Percentiles rank a stretch among this genome's conserved stretches.
Evolutionary conservation across 2,888 invertebrate species (phyloP).

Genomic region (Allolobophora icterica): DNA sequence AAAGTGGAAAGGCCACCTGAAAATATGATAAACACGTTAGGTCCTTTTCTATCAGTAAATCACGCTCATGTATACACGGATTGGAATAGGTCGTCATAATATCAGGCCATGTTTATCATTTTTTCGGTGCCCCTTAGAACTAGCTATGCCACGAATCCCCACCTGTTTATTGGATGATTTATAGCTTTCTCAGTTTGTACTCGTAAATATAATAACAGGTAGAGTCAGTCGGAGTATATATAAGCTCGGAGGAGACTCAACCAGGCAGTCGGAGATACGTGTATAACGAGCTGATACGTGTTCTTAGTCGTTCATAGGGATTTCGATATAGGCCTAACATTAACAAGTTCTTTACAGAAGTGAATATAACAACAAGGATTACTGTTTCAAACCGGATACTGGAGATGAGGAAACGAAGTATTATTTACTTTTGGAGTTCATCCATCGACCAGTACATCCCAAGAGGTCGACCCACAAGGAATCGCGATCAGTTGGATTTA

Average conservation of each 20-base stretch:
- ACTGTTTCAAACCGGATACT: background rate
- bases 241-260: background rate
- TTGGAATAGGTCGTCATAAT: background rate
- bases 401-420: background rate
- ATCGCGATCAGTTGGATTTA: background rate
- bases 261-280: background rate
- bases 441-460: background rate
- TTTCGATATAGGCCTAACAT: background rate
- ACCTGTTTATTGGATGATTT: background rate
- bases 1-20: background rate
- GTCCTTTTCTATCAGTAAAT: background rate
- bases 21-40: background rate
- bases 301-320: background rate
- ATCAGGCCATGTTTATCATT: slow-evolving; percentile 4
- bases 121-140: background rate
- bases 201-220: background rate
- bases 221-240: background rate
- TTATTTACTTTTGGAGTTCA: background rate
- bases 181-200: background rate
- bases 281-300: background rate
- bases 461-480: background rate
- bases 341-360: background rate
- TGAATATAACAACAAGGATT: background rate
- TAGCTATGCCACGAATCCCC: background rate
- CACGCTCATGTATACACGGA: background rate